Base-by-base conservation (phyloP, 2,797 vertebrate genomes). In the Rachycentron canadum region DNA sequence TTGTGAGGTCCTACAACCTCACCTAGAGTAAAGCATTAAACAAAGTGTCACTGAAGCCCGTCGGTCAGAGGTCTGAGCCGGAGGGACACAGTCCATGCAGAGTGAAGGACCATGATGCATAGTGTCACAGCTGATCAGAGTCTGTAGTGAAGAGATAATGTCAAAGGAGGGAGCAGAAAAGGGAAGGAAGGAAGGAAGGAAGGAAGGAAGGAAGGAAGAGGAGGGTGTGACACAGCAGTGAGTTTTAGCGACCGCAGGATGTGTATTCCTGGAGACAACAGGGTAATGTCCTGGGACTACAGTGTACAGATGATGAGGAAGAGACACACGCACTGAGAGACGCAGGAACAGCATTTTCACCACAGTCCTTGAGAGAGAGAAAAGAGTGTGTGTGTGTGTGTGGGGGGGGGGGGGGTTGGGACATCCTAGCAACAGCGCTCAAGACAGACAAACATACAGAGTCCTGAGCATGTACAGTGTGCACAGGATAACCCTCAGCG, bases 71-170 rank as follows among this genome's bases (percentile, higher is more conserved):
- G 73, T 90, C 86, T 79, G 81, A 85, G 90, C 90, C 89, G 59
- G 76, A 70, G 84, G 90, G 91, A 93, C 91, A 90, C 96, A 94
- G 94, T 96, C 96, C 96, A 94, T 94, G 95, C 94, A 93, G 95
- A 95, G 95, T 95, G 95, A 96, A 95, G 97, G 96, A 96, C 94
- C 95, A 95, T 95, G 96, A 97, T 99, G 98, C 98, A 99, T 98
- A 99, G 98, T 97, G 96, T 97, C 97, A 97, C 96, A 96, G 95
- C 96, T 95, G 96, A 96, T 96, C 95, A 95, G 95, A 95, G 93
- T 94, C 95, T 93, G 90, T 91, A 91, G 60, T 89, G 87, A 91
- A 47, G 74, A 92, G 74, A 88, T 49, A 11, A 84, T 67, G 86
- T 74, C 49, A 59, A 68, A 73, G 73, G 76, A 71, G 30, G 52